These are phyloP conservation scores for Phyllotreta cruciferae DNA, from an alignment of 2,888 invertebrate species.

Conservation along the genomic window DNA sequence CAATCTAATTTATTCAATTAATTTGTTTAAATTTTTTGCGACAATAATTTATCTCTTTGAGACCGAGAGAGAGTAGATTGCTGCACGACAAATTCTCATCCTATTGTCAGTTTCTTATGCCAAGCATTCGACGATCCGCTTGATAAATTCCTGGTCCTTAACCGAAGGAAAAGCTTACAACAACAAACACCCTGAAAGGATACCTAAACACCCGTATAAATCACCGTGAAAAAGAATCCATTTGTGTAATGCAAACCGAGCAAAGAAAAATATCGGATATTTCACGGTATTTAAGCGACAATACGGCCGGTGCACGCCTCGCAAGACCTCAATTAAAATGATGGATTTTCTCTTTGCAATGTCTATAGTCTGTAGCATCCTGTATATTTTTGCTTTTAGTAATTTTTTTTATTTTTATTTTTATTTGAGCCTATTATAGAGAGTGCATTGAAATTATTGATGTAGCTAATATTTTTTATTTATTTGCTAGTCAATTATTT, in stretches of 20 bases:
- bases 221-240: slow-evolving; percentile 44
- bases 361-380: too few species aligned
- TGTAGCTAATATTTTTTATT: too few species aligned
- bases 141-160: slow-evolving; percentile 33
- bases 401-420: too few species aligned
- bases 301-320: slow-evolving; percentile 38
- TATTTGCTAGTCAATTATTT: too few species aligned
- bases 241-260: slow-evolving; percentile 37
- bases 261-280: slow-evolving; percentile 38
- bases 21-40: too few species aligned
- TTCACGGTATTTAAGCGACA: slow-evolving; percentile 41
- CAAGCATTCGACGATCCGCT: slow-evolving; percentile 14
- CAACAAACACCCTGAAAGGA: slow-evolving; percentile 33
- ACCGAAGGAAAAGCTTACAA: slow-evolving; percentile 26
- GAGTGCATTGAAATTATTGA: too few species aligned
- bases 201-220: slow-evolving; percentile 35
- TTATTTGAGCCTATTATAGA: too few species aligned
- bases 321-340: slow-evolving; percentile 46
- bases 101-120: slow-evolving; percentile 3
- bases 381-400: too few species aligned
- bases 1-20: too few species aligned
- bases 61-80: too few species aligned
- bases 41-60: too few species aligned
- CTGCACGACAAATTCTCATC: background rate
- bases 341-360: slow-evolving; percentile 43